Base-by-base conservation (phyloP, 2,797 vertebrate genomes). In the Gymnopithys bicolor region DNA sequence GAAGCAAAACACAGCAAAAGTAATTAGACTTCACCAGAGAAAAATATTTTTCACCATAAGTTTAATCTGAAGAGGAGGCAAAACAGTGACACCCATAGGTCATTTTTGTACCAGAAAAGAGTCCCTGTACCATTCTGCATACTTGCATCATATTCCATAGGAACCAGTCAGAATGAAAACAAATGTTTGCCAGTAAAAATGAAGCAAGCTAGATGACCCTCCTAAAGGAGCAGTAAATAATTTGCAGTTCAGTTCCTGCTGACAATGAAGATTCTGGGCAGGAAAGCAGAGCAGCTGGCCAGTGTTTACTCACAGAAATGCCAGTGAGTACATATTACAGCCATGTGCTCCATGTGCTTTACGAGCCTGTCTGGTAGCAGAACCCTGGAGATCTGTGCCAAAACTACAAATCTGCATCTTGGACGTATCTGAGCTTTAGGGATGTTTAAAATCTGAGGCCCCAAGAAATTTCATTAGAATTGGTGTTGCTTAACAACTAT, bases 21-120 rank as follows among this genome's bases (percentile, higher is more conserved):
- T 51, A 67, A 27, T 60, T 70, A 60, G 71, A 83, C 19, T 89
- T 83, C 62, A 85, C 23, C 13, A 62, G 51, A 85, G 49, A 74
- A 77, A 85, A 1, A 8, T 28, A 37, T 43, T 89, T 95, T 95
- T 87, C 48, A 41, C 27, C 35, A 69, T 53, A 75, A 79, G 7
- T 70, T 89, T 81, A 75, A 63, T 45, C 23, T 69, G 69, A 89
- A 84, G 73, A 92, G 75, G 37, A 94, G 39, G 89, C 91, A 92
- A 75, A 94, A 87, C 79, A 91, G 90, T 93, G 94, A 94, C 95
- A 95, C 94, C 87, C 91, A 49, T 92, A 91, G 95, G 93, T 86
- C 69, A 83, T 68, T 95, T 93, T 62, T 84, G 68, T 92, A 89
- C 16, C 69, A 71, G 68, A 81, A 71, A 83, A 85, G 5, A 14